Evolutionary conservation across 1,140 invertebrate genomes (phyloP), one percentile per base, ranked within the genome.

Genomic region (Magallana ariakensis): DNA sequence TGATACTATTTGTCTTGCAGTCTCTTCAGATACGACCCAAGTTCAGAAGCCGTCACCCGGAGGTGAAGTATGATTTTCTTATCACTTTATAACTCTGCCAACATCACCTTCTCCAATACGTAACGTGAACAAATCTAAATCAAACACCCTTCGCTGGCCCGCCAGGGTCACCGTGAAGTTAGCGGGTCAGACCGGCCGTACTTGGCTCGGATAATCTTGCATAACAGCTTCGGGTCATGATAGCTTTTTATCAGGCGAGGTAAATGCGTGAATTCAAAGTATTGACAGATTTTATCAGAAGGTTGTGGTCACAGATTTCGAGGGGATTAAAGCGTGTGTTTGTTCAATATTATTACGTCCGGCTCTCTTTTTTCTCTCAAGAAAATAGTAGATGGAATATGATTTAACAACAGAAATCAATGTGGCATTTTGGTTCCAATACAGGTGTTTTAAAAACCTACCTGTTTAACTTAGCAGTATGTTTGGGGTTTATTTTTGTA

Each of bases 211-310:
- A 75, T 75, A 75, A 75, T 75, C 66, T 75, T 75, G 66, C 66
- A 75, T 75, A 75, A 75, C 66, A 75, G 33, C 22, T 75, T 75
- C 22, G 33, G 66, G 66, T 75, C 66, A 75, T 75, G 22, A 75
- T 75, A 75, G 66, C 66, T 75, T 75, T 62, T 62, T 62, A 62
- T 62, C 58, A n/a, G 58, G 58, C 16, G 16, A 75, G 33, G 66
- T 75, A 75, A 75, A 75, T 75, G 66, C 66, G 66, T 75, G 66
- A 75, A 75, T 33, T 75, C 22, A 75, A 46, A 26, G 2, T 75
- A 75, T 75, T 75, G 66, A 75, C 66, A 75, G n/a, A 60, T 75
- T 75, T 75, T 75, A 75, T 75, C 66, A 33, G 22, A 26, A 26
- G 22, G 19, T 10, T 19, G 22, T 13, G 66, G 19, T 75, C 66